These are phyloP conservation scores for Ctenopoma multispine DNA, from an alignment of 2,797 vertebrate genomes.

Conservation along the genomic window DNA sequence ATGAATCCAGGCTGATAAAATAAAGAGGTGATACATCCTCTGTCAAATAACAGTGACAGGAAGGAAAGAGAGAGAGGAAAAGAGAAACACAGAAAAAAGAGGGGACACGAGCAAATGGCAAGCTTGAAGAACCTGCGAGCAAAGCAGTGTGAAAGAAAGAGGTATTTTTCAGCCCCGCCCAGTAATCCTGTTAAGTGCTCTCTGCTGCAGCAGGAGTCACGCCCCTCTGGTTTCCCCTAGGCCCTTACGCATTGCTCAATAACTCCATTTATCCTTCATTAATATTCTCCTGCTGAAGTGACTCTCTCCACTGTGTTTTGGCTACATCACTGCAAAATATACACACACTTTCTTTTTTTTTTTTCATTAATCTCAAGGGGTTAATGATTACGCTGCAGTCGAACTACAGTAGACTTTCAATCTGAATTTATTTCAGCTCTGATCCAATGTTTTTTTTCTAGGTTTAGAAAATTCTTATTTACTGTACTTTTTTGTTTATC, in stretches of 20 bases:
- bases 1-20: constrained; percentile 11
- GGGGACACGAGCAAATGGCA: constrained; percentile 9
- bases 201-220: constrained; percentile 71
- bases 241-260: constrained; percentile 58
- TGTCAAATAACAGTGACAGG: constrained; percentile 7
- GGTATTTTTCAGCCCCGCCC: constrained; percentile 65
- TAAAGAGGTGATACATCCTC: constrained; percentile 32
- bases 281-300: constrained; percentile 73
- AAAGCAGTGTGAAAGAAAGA: constrained; percentile 34
- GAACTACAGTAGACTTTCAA: background rate
- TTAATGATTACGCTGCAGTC: background rate
- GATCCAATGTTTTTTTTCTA: too few relatives aligned
- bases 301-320: constrained; percentile 58
- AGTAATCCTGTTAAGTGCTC: constrained; percentile 84
- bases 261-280: constrained; percentile 76
- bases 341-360: too few relatives aligned
- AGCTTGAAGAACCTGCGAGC: constrained; percentile 27
- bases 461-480: too few relatives aligned
- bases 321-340: constrained; percentile 6
- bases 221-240: constrained; percentile 53
- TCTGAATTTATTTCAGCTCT: too few relatives aligned
- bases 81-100: background rate
- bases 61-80: constrained; percentile 9
- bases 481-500: too few relatives aligned
- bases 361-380: constrained; percentile 7